Evolutionary conservation across 53 echinoderm and acorn worm genomes (phyloP), one percentile per base, ranked within the genome.

Genomic region (Astropecten irregularis): DNA sequence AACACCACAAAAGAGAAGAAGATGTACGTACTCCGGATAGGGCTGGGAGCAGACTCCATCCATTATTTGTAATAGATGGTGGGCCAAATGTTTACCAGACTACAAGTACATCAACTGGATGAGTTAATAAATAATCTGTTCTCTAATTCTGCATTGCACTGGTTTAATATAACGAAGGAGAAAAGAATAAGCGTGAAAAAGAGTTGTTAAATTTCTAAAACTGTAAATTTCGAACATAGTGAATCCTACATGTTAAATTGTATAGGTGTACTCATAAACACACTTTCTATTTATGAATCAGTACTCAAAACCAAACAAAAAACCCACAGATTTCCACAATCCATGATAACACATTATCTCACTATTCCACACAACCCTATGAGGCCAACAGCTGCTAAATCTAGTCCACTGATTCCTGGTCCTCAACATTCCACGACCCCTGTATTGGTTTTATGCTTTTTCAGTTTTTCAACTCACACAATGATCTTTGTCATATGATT

Each of bases 61-160:
- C n/a, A n/a, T n/a, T n/a, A n/a, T n/a, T n/a, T n/a, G n/a, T n/a
- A n/a, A n/a, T n/a, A n/a, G n/a, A n/a, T n/a, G n/a, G n/a, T n/a
- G n/a, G n/a, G n/a, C n/a, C n/a, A n/a, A n/a, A n/a, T n/a, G n/a
- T n/a, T n/a, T n/a, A n/a, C n/a, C n/a, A n/a, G n/a, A n/a, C n/a
- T 15, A 53, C 29, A 14, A 25, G 64, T 64, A 26, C 71, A 32
- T 29, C 27, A 50, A 30, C 29, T 73, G 47, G 19, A 57, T 39
- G 74, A 39, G 35, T 58, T 74, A 74, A 74, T 74, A 74, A 74
- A 74, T 74, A 74, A 15, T 53, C 74, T 74, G 35, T 36, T 13
- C 9, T 20, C 40, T 35, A 51, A 20, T 2, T 36, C 55, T 74
- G 25, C 56, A 74, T 74, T 74, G 74, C 74, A 74, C 74, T 74